Evolutionary conservation across 2,888 invertebrate species (phyloP), one percentile per base, ranked within the genome.

Genomic region (Aricia artaxerxes): DNA sequence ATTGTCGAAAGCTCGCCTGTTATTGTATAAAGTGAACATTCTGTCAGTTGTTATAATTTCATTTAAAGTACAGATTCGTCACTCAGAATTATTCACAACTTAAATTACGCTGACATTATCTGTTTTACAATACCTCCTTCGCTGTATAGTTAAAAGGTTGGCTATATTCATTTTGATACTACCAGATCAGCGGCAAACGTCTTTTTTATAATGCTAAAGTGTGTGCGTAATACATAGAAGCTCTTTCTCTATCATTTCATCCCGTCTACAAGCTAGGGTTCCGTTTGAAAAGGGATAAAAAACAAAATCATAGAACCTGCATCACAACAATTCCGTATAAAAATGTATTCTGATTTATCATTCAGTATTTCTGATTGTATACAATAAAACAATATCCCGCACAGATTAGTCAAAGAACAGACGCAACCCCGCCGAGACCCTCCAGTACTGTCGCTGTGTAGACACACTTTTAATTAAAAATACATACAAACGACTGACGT

Each of bases 401-500:
- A 69, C 69, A 35, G 69, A 69, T 69, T 69, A 69, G 69, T 69
- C 69, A 69, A 69, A 69, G 69, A 69, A 38, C 69, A 38, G 35
- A 38, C 4, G 24, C 24, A 69, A 69, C n/a, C 73, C 44, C 73
- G 7, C 73, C 40, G 69, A 31, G 78, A 79, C 81, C 82, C 80
- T 79, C 79, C 31, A 64, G 69, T 38, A 80, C 77, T 73, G 78
- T 60, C 79, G 81, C 78, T 75, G 77, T 77, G 78, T 77, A 80
- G 80, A 78, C 81, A 78, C 81, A 80, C 73, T 82, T 82, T 83
- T 82, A 83, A 83, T 83, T 83, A 83, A 82, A 83, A 79, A 82
- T 80, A 80, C 79, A 81, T 79, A 80, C 80, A 80, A 73, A 80
- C 61, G 76, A 77, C 75, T 78, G 49, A 69, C 57, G 35, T 38